Evolutionary conservation across 2,888 invertebrate genomes (phyloP), one percentile per base, ranked within the genome.

Genomic region (Minunthozetes semirufus): DNA sequence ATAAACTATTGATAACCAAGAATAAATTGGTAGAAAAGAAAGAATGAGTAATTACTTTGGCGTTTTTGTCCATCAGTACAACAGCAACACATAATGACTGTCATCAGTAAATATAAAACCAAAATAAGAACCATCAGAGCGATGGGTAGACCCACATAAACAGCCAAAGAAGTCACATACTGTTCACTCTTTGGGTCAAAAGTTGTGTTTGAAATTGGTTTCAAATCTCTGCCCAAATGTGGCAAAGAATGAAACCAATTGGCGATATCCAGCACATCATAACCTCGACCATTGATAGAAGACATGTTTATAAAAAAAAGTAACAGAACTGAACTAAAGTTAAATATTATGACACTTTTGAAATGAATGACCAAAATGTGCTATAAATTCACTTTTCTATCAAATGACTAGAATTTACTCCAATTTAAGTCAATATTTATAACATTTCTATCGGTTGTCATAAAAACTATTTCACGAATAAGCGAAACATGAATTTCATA

Each of bases 251-350:
- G 38, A 13, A 68, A 68, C 68, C 68, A 42, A 11, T 68, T 17
- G 68, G 68, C 68, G 19, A 68, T n/a, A 15, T 42, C 68, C 15
- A 68, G 1, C 6, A 68, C 38, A n/a, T 68, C 46, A 22, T 68
- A 68, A 13, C 19, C 19, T 6, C 46, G 68, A 19, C 63, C 63
- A 25, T 61, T 61, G 13, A 48, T 48, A 5, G 48, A 42, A 48
- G 46, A 50, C 50, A 50, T 19, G 11, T 5, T n/a, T 50, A 48
- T 48, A 17, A 17, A n/a, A n/a, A n/a, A n/a, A n/a, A n/a, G n/a
- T n/a, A n/a, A n/a, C n/a, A n/a, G n/a, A n/a, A n/a, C n/a, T n/a
- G n/a, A n/a, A n/a, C n/a, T n/a, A n/a, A n/a, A n/a, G n/a, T n/a
- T n/a, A n/a, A n/a, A n/a, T n/a, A n/a, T n/a, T n/a, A n/a, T n/a